These are phyloP conservation scores for Chaetoderma sp. DNA, from an alignment of 2,888 invertebrate species.

Conservation along the genomic window DNA sequence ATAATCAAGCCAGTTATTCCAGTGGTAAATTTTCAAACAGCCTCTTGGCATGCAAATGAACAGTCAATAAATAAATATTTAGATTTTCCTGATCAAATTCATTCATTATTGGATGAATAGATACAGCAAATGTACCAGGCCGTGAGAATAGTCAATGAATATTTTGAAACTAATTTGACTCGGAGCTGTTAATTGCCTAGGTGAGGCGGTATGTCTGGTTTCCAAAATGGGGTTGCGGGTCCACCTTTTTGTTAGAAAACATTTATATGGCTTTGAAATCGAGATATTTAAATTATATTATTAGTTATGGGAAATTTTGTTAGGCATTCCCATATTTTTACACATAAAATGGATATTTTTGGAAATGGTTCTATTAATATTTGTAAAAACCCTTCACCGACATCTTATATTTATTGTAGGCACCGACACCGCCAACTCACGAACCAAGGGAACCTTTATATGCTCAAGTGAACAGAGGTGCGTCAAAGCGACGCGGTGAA, in stretches of 20 bases:
- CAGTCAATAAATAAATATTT: too few relatives aligned
- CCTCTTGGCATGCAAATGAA: too few relatives aligned
- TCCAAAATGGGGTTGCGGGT: too few relatives aligned
- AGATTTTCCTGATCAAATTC: too few relatives aligned
- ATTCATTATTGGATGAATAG: too few relatives aligned
- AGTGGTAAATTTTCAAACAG: too few relatives aligned
- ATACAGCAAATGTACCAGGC: too few relatives aligned
- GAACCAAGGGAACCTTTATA: slow-evolving; percentile 57
- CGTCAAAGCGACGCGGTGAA: slow-evolving; percentile 44
- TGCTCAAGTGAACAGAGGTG: slow-evolving; percentile 61
- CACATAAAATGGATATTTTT: neutral
- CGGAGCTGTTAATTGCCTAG: too few relatives aligned
- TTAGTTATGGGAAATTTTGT: neutral
- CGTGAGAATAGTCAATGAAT: neutral
- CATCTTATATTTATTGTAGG: neutral
- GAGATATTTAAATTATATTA: neutral
- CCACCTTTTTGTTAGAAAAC: too few relatives aligned
- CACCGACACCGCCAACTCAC: slow-evolving; percentile 13
- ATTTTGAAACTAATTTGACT: too few relatives aligned
- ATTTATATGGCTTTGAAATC: neutral
- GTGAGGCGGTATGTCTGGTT: too few relatives aligned
- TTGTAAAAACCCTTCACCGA: neutral
- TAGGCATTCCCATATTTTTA: neutral
- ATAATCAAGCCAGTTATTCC: too few relatives aligned
- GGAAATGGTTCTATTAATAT: neutral